phyloP scores from a whole-genome alignment of 2,888 invertebrate genomes.

The Aplocera efformata region DNA sequence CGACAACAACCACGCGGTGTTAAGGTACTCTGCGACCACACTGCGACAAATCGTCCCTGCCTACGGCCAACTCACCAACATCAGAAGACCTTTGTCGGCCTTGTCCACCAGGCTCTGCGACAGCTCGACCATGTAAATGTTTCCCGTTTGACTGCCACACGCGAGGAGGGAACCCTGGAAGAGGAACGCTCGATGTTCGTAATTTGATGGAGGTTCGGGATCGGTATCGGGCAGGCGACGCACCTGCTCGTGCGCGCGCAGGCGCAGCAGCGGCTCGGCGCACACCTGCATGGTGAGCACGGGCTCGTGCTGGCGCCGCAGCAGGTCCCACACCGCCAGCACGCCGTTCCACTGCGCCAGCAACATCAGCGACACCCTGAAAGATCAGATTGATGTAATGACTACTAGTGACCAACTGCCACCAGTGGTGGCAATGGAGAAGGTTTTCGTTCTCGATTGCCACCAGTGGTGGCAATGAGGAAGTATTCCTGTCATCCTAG shows the following conservation, averaged over 20 bases:
- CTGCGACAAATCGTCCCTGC: too few relatives aligned
- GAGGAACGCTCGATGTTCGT: not conserved
- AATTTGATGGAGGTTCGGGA: too few relatives aligned
- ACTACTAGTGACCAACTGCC: too few relatives aligned
- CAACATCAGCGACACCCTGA: constrained; percentile 90
- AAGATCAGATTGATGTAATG: too few relatives aligned
- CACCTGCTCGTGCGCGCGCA: constrained; percentile 60
- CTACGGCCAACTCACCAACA: constrained; percentile 85
- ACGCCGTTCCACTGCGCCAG: constrained; percentile 89
- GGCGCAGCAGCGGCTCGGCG: constrained; percentile 71
- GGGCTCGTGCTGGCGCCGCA: constrained; percentile 90
- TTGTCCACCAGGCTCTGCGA: constrained; percentile 85
- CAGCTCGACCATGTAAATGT: constrained; percentile 86
- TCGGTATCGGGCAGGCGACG: too few relatives aligned
- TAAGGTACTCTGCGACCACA: too few relatives aligned
- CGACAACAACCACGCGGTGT: too few relatives aligned
- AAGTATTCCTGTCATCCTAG: too few relatives aligned
- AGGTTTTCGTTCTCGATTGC: too few relatives aligned
- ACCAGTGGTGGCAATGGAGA: too few relatives aligned
- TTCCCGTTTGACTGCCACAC: constrained; percentile 86
- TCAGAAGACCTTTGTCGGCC: constrained; percentile 86
- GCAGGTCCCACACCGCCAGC: constrained; percentile 92
- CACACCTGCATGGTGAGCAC: constrained; percentile 80
- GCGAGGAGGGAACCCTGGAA: constrained; percentile 83
- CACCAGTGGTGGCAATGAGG: too few relatives aligned